Base-by-base conservation (phyloP, 2,888 invertebrate species). In the Dasypolia templi region DNA sequence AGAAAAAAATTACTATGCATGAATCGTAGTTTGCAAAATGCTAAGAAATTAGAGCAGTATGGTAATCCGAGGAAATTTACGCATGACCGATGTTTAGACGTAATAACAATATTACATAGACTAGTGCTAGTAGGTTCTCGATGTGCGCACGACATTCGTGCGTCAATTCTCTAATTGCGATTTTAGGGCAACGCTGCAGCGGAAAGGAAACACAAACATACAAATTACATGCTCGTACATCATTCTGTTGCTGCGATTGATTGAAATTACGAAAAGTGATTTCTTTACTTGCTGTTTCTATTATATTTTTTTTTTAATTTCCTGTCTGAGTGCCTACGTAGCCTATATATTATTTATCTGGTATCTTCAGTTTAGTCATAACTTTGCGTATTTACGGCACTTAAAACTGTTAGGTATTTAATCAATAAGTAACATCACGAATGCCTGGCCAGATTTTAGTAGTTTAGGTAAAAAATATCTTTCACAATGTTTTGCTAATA, bases 21-120 rank as follows among this genome's bases (percentile, higher is more conserved):
- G 79, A 81, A 81, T 75, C 55, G 75, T 58, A 32, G 76, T 81
- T 87, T 83, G 83, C 87, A 85, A 86, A 81, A 86, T 72, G 56
- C 74, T 73, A 69, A 87, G 80, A 84, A 92, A 91, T 87, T 90
- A 85, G 91, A 87, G 65, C 91, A 87, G 89, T 91, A 91, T 91
- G 91, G 89, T 89, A 93, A 92, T 92, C 85, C 81, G 83, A 77
- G 62, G 83, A 84, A 86, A 86, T 89, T 88, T 79, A 89, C 89
- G 90, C 89, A 78, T 84, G 86, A 78, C 62, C 82, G 88, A 75
- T 76, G 80, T 75, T 82, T 69, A 70, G 72, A 65, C 84, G 82
- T 66, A 79, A 72, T 81, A 77, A 77, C 70, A 61, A 67, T 77
- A 78, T 83, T 81, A 82, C 84, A 79, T 72, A 72, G 71, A 29